Evolutionary conservation across 2,888 invertebrate species (phyloP).

Genomic region (Amiota communis): DNA sequence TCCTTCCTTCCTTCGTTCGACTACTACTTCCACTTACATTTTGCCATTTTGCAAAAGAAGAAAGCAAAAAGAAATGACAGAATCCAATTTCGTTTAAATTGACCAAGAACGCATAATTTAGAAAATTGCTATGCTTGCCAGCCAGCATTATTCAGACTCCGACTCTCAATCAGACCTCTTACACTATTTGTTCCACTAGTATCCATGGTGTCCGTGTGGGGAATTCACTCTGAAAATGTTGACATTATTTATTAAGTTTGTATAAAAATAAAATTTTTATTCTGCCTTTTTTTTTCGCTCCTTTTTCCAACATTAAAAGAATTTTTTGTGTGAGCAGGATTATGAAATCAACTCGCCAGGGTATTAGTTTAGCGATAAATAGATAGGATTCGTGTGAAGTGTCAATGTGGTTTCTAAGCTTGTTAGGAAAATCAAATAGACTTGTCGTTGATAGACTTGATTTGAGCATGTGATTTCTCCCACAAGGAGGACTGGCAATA

Average conservation of each 20-base stretch:
- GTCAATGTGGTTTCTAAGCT: no score
- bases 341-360: constrained; percentile 2
- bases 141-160: constrained; percentile 4
- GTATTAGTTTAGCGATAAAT: not conserved
- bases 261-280: no score
- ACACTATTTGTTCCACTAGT: constrained; percentile 36
- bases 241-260: constrained; percentile 63
- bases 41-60: constrained; percentile 1
- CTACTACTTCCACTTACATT: not conserved
- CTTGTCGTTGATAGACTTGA: no score
- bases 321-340: not conserved
- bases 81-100: constrained; percentile 67
- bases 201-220: not conserved
- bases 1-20: not conserved
- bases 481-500: no score
- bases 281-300: not conserved
- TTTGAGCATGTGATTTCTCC: no score
- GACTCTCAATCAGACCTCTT: no score
- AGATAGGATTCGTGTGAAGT: no score
- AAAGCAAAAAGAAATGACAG: constrained; percentile 38
- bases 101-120: constrained; percentile 63
- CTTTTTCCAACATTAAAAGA: not conserved
- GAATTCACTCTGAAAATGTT: constrained; percentile 54
- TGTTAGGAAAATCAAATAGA: no score
- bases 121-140: constrained; percentile 18